These are phyloP conservation scores for Rhinichthys osculus DNA, from an alignment of 2,797 vertebrate species.

Conservation along the genomic window DNA sequence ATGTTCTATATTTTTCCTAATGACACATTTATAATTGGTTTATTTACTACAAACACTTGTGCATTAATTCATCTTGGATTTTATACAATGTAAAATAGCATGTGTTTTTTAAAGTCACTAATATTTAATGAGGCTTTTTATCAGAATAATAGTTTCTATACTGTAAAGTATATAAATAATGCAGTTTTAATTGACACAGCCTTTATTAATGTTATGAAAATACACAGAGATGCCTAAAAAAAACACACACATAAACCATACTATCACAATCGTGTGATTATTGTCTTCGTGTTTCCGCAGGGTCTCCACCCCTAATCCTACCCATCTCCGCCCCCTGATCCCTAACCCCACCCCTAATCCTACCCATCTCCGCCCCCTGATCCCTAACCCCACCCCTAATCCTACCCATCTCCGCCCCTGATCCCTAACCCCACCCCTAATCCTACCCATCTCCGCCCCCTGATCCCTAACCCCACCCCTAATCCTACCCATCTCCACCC, in stretches of 20 bases:
- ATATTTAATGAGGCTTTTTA: not conserved
- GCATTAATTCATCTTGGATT: not conserved
- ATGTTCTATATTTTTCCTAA: not conserved
- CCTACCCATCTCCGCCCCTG: no score
- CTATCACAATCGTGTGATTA: not conserved
- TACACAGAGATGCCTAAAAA: not conserved
- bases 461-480: no score
- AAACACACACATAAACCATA: not conserved
- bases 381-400: no score
- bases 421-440: no score
- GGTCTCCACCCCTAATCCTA: no score
- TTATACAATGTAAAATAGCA: not conserved
- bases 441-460: no score
- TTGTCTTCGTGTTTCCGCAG: not conserved
- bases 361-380: no score
- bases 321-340: no score
- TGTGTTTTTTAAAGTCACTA: not conserved
- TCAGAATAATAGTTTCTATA: not conserved
- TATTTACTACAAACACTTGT: not conserved
- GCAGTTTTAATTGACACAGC: not conserved
- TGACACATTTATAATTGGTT: not conserved
- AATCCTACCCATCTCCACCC: no score
- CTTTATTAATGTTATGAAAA: not conserved
- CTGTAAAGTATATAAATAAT: not conserved
- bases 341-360: no score